Evolutionary conservation across 1,140 invertebrate genomes (phyloP).

Genomic region (Drosophila jambulina): DNA sequence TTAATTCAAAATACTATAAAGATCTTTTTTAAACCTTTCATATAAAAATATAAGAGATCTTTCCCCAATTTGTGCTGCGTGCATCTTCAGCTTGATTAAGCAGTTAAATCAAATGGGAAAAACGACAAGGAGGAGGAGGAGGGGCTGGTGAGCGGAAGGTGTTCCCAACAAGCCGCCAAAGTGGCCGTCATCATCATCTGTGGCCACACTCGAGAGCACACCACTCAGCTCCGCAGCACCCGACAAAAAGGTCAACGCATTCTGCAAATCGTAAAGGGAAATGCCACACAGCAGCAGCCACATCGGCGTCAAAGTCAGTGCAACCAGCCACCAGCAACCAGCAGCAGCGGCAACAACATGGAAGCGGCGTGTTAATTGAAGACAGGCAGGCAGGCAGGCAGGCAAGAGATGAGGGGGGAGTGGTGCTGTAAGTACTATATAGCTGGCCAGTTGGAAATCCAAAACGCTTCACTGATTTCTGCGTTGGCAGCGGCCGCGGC

Average conservation of each 20-base stretch:
- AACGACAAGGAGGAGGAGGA: slow-evolving; percentile 3
- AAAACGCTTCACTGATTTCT: slow-evolving; percentile 78
- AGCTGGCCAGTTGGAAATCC: slow-evolving; percentile 63
- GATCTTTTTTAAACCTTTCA: rapidly evolving
- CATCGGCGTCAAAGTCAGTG: slow-evolving; percentile 32
- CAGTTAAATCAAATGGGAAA: slow-evolving; percentile 71
- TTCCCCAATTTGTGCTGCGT: background rate
- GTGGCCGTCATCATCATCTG: slow-evolving; percentile 62
- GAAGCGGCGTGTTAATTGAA: slow-evolving; percentile 82
- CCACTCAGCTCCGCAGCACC: slow-evolving; percentile 10
- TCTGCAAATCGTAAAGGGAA: slow-evolving; percentile 71
- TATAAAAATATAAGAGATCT: background rate
- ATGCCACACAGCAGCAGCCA: slow-evolving; percentile 71
- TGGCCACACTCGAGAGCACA: slow-evolving; percentile 78
- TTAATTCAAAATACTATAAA: background rate
- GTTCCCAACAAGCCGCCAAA: slow-evolving; percentile 73
- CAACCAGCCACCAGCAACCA: slow-evolving; percentile 11
- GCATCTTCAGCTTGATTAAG: slow-evolving; percentile 70
- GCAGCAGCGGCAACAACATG: slow-evolving; percentile 44
- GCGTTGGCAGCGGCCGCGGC: slow-evolving; percentile 56
- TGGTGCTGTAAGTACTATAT: slow-evolving; percentile 11
- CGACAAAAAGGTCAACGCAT: slow-evolving; percentile 76
- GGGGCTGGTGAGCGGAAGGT: slow-evolving; percentile 49
- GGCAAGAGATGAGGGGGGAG: slow-evolving; percentile 20
- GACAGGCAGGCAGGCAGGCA: slow-evolving; percentile 73